Base-by-base conservation (phyloP, 2,888 invertebrate genomes). In the Hartigia nigra region DNA sequence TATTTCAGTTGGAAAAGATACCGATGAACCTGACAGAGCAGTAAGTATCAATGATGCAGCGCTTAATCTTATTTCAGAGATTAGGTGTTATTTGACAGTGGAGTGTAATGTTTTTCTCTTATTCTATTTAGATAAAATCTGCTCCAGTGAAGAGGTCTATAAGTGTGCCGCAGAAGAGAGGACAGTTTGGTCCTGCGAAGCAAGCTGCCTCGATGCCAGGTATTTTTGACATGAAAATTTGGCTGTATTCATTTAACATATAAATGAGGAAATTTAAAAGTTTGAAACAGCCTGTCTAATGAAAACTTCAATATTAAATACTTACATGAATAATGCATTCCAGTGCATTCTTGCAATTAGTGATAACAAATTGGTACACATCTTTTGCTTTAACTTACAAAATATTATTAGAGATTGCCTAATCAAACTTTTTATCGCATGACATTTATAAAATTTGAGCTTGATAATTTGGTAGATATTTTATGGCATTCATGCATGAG, bases 11-110 rank as follows among this genome's bases (percentile, higher is more conserved):
- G 90, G 91, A 70, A 90, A 88, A 80, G 91, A 90, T 70, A 84
- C 82, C 3, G 92, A 92, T 81, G 92, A 92, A 79, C 86, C 89
- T 23, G 92, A 92, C 82, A 88, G 92, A 87, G 90, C 88, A 82
- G 91, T 92, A 79, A 91, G 91, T 77, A 55, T 55, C 23, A 9
- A 55, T 55, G 2, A 55, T 23, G 23, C 55, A 1, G 23, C 9
- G 9, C 55, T 55, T 23, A 9, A 23, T 55, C 55, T 55, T 55
- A 55, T 55, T 55, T 23, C 9, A 9, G 14, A 23, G 55, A 23
- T 55, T 55, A 39, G 14, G 39, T 5, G 23, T 12, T 23, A 70
- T 14, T 69, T 39, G 55, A 75, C 1, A 35, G 79, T 32, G 77
- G 80, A 84, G 85, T 75, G 81, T 81, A 79, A 74, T 79, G 76